These are phyloP conservation scores for Astyanax mexicanus DNA, from an alignment of 2,797 vertebrate genomes.

Conservation along the genomic window DNA sequence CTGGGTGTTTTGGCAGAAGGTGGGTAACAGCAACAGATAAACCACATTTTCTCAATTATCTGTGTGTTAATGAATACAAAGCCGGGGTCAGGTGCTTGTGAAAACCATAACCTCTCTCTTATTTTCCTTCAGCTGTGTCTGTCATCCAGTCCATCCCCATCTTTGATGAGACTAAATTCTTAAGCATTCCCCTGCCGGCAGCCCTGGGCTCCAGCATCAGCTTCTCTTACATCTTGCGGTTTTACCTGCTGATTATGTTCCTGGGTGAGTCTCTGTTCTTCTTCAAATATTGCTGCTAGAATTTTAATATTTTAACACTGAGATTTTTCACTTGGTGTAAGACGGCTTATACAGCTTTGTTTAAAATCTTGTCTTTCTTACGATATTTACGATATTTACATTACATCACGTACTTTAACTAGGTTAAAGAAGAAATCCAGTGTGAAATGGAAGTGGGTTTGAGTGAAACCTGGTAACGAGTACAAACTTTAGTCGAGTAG, in stretches of 20 bases:
- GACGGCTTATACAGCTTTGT: too few relatives aligned
- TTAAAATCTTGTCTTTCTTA: too few relatives aligned
- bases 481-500: too few relatives aligned
- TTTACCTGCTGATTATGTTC: conserved; percentile 87
- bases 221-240: conserved; percentile 88
- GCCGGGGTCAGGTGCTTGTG: not conserved
- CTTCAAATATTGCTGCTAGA: not conserved
- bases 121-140: conserved; percentile 79
- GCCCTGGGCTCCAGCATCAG: conserved; percentile 83
- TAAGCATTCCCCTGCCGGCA: conserved; percentile 87
- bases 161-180: conserved; percentile 88
- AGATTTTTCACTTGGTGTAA: too few relatives aligned
- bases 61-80: not conserved
- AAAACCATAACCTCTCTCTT: not conserved
- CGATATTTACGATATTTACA: too few relatives aligned
- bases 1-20: conserved; percentile 92
- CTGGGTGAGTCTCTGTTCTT: conserved; percentile 83
- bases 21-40: conserved; percentile 61
- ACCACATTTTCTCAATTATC: not conserved
- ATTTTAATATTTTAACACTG: too few relatives aligned
- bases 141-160: conserved; percentile 91
- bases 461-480: too few relatives aligned
- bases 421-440: too few relatives aligned
- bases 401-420: too few relatives aligned
- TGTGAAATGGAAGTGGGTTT: too few relatives aligned